These are phyloP conservation scores for Batillaria attramentaria DNA, from an alignment of 1,140 invertebrate species.

Conservation along the genomic window DNA sequence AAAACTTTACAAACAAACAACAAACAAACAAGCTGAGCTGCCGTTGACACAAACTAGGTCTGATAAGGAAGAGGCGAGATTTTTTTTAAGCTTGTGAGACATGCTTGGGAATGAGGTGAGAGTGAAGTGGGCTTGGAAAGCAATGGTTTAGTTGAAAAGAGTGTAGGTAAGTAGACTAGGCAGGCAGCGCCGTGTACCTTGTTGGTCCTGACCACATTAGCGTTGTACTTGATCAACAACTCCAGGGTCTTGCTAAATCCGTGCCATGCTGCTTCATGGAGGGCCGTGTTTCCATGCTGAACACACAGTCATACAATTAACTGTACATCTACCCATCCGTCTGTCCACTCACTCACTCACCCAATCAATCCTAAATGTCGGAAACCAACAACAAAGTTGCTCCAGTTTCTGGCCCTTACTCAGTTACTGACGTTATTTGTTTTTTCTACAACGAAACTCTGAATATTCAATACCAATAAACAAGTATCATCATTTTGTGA, in stretches of 20 bases:
- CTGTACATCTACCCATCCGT: not conserved
- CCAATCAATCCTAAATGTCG: not conserved
- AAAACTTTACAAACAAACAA: too few species aligned
- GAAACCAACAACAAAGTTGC: not conserved
- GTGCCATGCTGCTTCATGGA: constrained; percentile 96
- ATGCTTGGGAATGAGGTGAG: too few species aligned
- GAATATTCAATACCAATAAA: not conserved
- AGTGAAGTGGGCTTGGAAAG: too few species aligned
- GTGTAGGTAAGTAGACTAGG: not conserved
- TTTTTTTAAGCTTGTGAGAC: too few species aligned
- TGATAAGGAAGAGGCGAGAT: too few species aligned
- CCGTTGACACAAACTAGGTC: too few species aligned
- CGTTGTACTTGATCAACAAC: constrained; percentile 80
- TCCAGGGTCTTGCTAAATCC: constrained; percentile 90
- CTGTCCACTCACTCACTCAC: too few species aligned
- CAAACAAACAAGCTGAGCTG: too few species aligned
- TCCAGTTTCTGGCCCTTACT: not conserved
- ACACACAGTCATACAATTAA: too few species aligned
- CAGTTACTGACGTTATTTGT: not conserved
- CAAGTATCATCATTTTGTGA: not conserved
- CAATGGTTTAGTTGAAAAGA: too few species aligned
- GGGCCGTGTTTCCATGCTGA: constrained; percentile 92
- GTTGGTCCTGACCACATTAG: constrained; percentile 84
- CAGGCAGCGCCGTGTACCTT: too few species aligned
- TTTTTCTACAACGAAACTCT: not conserved